phyloP scores from a whole-genome alignment of 2,888 invertebrate species.

The Smittia sp. region DNA sequence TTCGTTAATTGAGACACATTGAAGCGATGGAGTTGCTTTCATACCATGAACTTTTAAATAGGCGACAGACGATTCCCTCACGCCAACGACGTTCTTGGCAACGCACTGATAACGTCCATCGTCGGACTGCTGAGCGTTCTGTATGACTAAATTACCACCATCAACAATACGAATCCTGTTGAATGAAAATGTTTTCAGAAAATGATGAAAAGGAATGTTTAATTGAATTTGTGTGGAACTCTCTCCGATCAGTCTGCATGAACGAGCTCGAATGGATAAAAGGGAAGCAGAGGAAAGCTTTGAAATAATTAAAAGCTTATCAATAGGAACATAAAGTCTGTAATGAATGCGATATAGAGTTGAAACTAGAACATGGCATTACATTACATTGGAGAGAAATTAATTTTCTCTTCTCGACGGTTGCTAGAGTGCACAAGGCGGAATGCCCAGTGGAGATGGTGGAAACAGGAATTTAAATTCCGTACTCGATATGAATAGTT shows the following conservation, averaged over 20 bases:
- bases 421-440: neutral
- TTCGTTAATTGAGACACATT: neutral
- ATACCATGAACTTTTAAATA: constrained; percentile 74
- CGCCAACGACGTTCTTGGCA: constrained; percentile 77
- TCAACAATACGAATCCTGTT: constrained; percentile 69
- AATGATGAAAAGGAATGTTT: constrained; percentile 30
- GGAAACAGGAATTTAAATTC: constrained; percentile 31
- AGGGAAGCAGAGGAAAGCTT: constrained; percentile 32
- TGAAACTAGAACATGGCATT: constrained; percentile 19
- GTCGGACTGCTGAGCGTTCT: constrained; percentile 73
- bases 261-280: constrained; percentile 31
- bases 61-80: constrained; percentile 69
- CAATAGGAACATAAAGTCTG: constrained; percentile 33
- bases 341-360: constrained; percentile 37
- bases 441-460: constrained; percentile 14
- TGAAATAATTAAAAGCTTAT: constrained; percentile 42
- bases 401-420: constrained; percentile 37
- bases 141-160: constrained; percentile 77
- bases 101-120: constrained; percentile 81
- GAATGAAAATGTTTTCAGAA: constrained; percentile 10
- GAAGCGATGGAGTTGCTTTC: constrained; percentile 44
- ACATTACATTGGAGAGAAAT: constrained; percentile 26
- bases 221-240: constrained; percentile 30
- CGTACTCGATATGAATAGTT: constrained; percentile 30
- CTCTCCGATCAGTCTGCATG: constrained; percentile 26